Evolutionary conservation across 2,888 invertebrate species (phyloP), one percentile per base, ranked within the genome.

Genomic region (Congeria kusceri): DNA sequence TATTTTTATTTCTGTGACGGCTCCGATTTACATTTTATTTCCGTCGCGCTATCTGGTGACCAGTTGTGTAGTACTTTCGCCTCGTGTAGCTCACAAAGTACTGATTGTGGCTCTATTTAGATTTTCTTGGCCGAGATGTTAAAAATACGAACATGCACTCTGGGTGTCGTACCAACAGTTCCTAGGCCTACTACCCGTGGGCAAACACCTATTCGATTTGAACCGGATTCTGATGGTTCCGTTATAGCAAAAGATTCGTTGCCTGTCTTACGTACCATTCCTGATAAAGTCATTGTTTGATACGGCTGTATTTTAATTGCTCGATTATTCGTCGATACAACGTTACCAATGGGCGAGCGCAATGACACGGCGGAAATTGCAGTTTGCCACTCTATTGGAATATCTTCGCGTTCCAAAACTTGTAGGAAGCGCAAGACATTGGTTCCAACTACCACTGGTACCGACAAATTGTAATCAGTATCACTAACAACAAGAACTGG

Each of bases 41-140:
- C n/a, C 2, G 44, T 18, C n/a, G 32, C 18, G 7, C 5, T 39
- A 29, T 27, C 27, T 9, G 62, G 62, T 23, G 32, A 39, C 44
- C 62, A 62, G 23, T 29, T 23, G 25, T 20, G 29, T 15, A 61
- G 13, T 15, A 61, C 62, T 20, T 62, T 62, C 13, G 39, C 62
- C 29, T 44, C 20, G 4, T 62, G 62, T 44, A 62, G 23, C 3
- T 20, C 32, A 39, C 62, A 62, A n/a, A 39, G 39, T 9, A 49
- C 28, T 23, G 62, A 62, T 20, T 62, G 32, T 39, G 44, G 62
- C 20, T 4, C 32, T 15, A 62, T 39, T 23, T n/a, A 4, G n/a
- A 62, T 62, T n/a, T n/a, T 23, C 15, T 62, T 62, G 62, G 62
- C 62, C 15, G 62, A 62, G n/a, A 44, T 20, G 44, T 32, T 62